Evolutionary conservation across 1,140 invertebrate genomes (phyloP), one percentile per base, ranked within the genome.

Genomic region (Heterodera schachtii): DNA sequence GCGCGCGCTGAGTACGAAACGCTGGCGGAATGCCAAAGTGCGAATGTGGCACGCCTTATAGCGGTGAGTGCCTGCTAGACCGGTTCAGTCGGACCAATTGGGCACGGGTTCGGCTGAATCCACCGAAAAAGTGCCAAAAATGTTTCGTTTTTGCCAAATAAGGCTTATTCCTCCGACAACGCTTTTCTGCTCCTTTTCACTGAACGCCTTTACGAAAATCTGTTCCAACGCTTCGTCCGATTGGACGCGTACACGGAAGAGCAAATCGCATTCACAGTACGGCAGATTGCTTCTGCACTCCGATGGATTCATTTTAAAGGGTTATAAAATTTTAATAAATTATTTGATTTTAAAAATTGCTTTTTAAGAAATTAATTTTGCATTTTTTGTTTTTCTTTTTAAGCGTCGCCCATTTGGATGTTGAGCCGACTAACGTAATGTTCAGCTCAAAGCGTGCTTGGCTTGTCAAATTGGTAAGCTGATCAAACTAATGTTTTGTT

Each of bases 361-460:
- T 31, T 31, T 31, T 31, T 76, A 46, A 49, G n/a, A 77, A 57
- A 43, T 41, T 49, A 41, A 73, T 78, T 73, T 47, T 3, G 41
- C 13, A 94, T 92, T 94, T 52, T 52, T 52, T 52, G 49, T 52
- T 52, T 52, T 52, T 11, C 11, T 52, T 52, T 52, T 52, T 52
- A 1, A 88, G 95, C 95, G 93, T 95, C 83, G 94, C 94, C 82
- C 95, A 98, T 90, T 91, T 98, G 44, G 95, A 98, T 90, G 91
- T 99, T 21, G 95, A 98, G 90, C 97, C 97, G 0, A 95, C 96
- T 86, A 98, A 98, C 90, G 92, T 98, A n/a, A 95, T 98, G 0
- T 96, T 98, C 94, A 93, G 94, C 2, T 94, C 94, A 0, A 93
- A 95, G 5, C 92, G 84, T 93, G 94, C 41, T 93, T 95, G 6